Percentiles rank a stretch among this genome's conserved stretches.
Conservation (phyloP, 2,113 vertebrate species). For the Cinclus mexicanus region DNA sequence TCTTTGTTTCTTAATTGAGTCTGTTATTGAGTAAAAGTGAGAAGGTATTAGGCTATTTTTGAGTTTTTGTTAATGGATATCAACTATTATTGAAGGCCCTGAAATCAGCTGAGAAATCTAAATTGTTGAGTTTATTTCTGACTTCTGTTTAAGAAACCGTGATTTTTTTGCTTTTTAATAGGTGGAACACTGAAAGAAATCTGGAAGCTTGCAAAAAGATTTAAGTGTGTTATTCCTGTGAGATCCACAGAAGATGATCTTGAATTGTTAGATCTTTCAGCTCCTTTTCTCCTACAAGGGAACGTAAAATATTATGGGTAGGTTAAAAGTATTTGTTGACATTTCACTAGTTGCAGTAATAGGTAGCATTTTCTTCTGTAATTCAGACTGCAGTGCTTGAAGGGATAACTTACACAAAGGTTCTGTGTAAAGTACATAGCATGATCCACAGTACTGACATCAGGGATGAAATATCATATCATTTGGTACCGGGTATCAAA, state of each 20-base stretch:
- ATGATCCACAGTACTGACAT: not conserved
- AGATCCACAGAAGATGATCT: constrained; percentile 73
- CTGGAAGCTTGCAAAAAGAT: constrained; percentile 71
- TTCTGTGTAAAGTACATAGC: not conserved
- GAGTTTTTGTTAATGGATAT: not conserved
- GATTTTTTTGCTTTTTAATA: constrained; percentile 40
- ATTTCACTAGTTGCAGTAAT: not conserved
- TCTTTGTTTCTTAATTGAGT: not conserved
- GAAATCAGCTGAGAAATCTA: not conserved
- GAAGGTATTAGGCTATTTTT: not conserved
- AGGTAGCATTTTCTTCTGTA: not conserved
- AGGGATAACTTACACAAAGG: not conserved
- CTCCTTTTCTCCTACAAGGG: constrained; percentile 87
- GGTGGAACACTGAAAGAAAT: constrained; percentile 83
- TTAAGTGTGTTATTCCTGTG: constrained; percentile 86
- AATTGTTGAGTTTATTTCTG: not conserved
- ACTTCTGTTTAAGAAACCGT: not conserved
- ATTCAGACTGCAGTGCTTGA: not conserved
- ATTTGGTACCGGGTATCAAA: not conserved
- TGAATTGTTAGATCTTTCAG: constrained; percentile 80
- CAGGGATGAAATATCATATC: not conserved
- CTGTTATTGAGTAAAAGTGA: not conserved
- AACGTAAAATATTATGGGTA: constrained; percentile 86
- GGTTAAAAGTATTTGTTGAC: constrained; percentile 20
- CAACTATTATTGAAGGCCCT: not conserved